phyloP scores from a whole-genome alignment of 2,888 invertebrate genomes.

The Eurytoma adleriae region DNA sequence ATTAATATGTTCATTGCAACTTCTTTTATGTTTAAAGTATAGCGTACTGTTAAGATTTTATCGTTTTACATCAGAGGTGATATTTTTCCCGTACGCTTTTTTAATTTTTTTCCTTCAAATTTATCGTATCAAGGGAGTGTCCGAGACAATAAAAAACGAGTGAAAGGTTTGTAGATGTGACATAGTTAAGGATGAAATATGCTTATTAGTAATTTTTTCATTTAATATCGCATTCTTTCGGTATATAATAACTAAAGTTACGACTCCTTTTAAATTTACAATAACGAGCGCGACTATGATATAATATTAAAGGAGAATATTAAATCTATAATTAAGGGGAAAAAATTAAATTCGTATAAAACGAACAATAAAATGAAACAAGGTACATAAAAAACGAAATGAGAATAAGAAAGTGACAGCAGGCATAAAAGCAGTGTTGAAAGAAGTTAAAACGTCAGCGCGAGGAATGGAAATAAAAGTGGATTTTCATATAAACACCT shows the following conservation, averaged over 20 bases:
- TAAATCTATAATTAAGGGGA: too few species aligned
- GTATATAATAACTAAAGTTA: too few species aligned
- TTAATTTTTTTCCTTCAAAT: constrained; percentile 35
- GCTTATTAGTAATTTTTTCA: neutral
- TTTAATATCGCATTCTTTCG: too few species aligned
- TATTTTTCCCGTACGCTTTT: constrained; percentile 35
- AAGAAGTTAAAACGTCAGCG: constrained; percentile 16
- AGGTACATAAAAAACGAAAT: neutral
- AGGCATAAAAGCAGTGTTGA: constrained; percentile 12
- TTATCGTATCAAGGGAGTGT: constrained; percentile 28
- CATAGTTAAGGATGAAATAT: constrained; percentile 7
- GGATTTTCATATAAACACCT: constrained; percentile 15
- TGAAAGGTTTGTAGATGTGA: constrained; percentile 27
- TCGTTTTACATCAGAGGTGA: neutral
- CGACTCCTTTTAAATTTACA: too few species aligned
- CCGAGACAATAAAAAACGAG: constrained; percentile 15
- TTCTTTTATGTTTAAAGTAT: constrained; percentile 36
- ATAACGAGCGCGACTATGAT: too few species aligned
- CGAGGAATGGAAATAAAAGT: constrained; percentile 8
- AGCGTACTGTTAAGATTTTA: constrained; percentile 26
- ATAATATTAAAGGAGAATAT: too few species aligned
- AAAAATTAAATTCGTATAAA: neutral
- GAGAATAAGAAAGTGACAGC: constrained; percentile 24
- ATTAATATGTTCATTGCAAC: constrained; percentile 39
- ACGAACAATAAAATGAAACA: neutral